Evolutionary conservation across 1,140 invertebrate species (phyloP), one percentile per base, ranked within the genome.

Genomic region (Lasioglossum albipes): DNA sequence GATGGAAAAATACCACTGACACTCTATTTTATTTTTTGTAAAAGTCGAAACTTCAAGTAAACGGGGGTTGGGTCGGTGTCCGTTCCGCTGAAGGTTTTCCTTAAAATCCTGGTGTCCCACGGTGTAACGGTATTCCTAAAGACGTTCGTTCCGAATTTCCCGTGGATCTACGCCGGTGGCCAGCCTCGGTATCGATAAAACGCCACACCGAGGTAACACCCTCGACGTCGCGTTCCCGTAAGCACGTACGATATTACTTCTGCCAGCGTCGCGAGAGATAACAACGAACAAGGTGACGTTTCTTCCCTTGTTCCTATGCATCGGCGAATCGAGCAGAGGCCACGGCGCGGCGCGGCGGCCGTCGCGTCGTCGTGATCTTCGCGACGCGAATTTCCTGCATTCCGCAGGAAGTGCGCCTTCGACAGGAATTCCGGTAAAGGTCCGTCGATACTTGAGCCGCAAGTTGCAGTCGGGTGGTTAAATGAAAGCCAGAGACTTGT

Each of bases 401-500:
- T 86, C 78, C 79, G 49, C 2, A 52, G 67, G 59, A 10, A 22
- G 59, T 42, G 64, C 31, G 62, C 74, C 84, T 78, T 81, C 81
- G 77, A 75, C 36, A 61, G 75, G 81, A 85, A 87, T 86, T 86
- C 78, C 84, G 61, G 31, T 16, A 27, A 41, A 27, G 45, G 57
- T 42, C 66, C 42, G 75, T 18, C 49, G 75, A 49, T 79, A 74
- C 57, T 66, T 31, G 69, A 57, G 22, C 20, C 78, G 27, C 73
- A 70, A 81, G 66, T 86, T 85, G 82, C 82, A 83, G 82, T 67
- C 81, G 73, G 73, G 69, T 73, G 71, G 86, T 87, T 87, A 84
- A 87, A 87, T 87, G 87, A 87, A 87, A 87, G 54, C 85, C 52
- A 41, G 71, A 22, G 67, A 59, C 67, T 79, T 69, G 85, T 79